Evolutionary conservation across 2,888 invertebrate genomes (phyloP).

Genomic region (Atethmia centrago): DNA sequence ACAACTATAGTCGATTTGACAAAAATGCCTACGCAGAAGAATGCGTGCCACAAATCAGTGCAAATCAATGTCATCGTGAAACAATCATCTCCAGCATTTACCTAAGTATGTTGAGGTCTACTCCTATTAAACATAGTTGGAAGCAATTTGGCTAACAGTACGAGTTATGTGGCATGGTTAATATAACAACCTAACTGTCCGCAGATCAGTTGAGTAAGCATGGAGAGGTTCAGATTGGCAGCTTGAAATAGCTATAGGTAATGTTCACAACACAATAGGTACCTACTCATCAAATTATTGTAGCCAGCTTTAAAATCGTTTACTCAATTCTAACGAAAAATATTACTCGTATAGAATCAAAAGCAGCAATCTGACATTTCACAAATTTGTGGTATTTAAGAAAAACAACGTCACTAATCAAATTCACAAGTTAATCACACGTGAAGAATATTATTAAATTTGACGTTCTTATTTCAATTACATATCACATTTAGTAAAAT

Average conservation of each 20-base stretch:
- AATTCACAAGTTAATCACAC: too few relatives aligned
- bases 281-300: not conserved
- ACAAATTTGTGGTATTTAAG: too few relatives aligned
- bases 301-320: not conserved
- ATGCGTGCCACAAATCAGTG: slow-evolving; percentile 2
- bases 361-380: too few relatives aligned
- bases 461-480: too few relatives aligned
- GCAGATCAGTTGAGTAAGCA: not conserved
- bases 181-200: not conserved
- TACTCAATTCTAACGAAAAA: not conserved
- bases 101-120: not conserved
- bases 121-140: not conserved
- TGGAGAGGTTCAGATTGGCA: not conserved
- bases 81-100: not conserved
- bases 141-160: not conserved
- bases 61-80: slow-evolving; percentile 8
- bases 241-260: not conserved
- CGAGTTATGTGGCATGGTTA: not conserved
- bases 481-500: too few relatives aligned
- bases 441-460: too few relatives aligned
- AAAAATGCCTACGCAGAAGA: not conserved
- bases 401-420: too few relatives aligned
- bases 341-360: not conserved
- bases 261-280: not conserved
- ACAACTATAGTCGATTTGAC: slow-evolving; percentile 8